A percentile compares a stretch with the other conserved stretches of the same genome.
Conservation (phyloP, 2,113 vertebrate genomes). For the Rhinoderma darwinii region DNA sequence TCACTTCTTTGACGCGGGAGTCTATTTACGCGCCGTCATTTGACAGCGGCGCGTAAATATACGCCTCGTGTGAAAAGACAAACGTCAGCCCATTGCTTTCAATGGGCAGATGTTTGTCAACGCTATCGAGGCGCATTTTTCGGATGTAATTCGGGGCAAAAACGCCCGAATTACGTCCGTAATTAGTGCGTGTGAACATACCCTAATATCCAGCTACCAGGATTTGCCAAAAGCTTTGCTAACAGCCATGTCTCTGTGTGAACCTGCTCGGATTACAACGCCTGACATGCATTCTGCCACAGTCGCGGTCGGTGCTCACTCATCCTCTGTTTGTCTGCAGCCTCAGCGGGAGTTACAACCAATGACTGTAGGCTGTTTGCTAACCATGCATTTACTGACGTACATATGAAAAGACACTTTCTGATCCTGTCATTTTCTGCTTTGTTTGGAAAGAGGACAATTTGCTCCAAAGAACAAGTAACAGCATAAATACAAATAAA, state of each 20-base stretch:
- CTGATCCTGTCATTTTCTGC: background rate
- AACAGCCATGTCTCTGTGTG: background rate
- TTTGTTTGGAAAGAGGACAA: too few relatives aligned
- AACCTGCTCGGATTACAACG: background rate
- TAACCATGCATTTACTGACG: background rate
- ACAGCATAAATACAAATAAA: too few relatives aligned
- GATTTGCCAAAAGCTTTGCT: background rate
- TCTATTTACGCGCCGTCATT: too few relatives aligned
- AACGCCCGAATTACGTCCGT: too few relatives aligned
- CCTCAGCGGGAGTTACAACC: background rate
- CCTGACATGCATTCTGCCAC: background rate
- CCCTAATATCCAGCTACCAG: background rate
- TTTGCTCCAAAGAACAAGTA: too few relatives aligned
- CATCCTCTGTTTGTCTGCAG: constrained; percentile 3
- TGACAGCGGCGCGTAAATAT: too few relatives aligned
- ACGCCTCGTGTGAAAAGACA: too few relatives aligned
- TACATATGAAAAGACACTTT: background rate
- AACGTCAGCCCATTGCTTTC: too few relatives aligned
- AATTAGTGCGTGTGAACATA: background rate
- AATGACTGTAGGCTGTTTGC: constrained; percentile 4
- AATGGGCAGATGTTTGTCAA: too few relatives aligned
- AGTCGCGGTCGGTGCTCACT: background rate
- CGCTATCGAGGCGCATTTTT: too few relatives aligned
- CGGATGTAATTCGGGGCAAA: too few relatives aligned
- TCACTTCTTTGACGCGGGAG: too few relatives aligned